Conservation (phyloP, 2,888 invertebrate species). For the Drosophila kanekoi region DNA sequence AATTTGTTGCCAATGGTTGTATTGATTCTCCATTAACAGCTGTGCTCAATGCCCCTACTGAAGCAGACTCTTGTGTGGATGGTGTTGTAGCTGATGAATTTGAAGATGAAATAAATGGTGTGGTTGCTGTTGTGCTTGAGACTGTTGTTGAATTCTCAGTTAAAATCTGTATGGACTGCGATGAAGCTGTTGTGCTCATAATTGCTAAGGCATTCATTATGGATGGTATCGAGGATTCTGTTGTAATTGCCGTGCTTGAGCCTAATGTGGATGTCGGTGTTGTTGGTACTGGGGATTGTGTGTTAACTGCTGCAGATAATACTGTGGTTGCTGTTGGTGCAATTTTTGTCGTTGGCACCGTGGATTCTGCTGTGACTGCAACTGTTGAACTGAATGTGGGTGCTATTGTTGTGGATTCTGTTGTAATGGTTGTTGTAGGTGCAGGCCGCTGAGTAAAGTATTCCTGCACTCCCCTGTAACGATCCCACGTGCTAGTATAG, state of each 20-base stretch:
- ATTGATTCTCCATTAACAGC: no score
- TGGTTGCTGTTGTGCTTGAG: neutral
- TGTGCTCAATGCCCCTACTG: no score
- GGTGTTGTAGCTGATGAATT: neutral
- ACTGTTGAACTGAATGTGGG: neutral
- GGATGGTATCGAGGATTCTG: neutral
- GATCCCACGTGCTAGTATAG: conserved; percentile 5
- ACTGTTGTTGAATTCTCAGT: neutral
- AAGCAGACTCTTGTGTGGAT: neutral
- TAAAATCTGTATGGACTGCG: neutral
- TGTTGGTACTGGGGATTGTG: neutral
- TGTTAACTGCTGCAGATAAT: neutral
- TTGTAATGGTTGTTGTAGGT: neutral
- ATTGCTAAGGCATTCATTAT: neutral
- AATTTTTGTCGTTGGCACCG: neutral
- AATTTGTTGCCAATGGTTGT: no score
- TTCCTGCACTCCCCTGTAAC: neutral
- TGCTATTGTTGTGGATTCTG: neutral
- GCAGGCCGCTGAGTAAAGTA: neutral
- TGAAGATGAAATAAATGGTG: neutral
- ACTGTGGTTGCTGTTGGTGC: neutral
- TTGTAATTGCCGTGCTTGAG: neutral
- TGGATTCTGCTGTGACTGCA: conserved; percentile 1
- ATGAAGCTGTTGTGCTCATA: neutral
- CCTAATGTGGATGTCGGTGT: neutral